phyloP scores from a whole-genome alignment of 2,113 vertebrate genomes.

The Porphyrio hochstetteri region DNA sequence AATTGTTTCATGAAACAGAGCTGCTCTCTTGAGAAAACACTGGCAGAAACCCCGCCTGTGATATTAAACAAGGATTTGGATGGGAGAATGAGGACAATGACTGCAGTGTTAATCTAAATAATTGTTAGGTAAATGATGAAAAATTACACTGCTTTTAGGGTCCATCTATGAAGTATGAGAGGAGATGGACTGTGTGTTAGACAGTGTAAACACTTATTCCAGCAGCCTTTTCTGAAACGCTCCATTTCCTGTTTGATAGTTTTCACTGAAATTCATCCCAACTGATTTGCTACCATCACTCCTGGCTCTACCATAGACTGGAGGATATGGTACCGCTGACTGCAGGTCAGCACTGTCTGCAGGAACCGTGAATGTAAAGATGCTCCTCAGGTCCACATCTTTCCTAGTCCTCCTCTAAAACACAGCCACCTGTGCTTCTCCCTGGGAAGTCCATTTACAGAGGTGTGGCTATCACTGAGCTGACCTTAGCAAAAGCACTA shows the following conservation, averaged over 20 bases:
- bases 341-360: neutral
- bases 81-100: neutral
- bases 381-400: neutral
- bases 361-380: neutral
- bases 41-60: neutral
- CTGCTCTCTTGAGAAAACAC: neutral
- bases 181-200: neutral
- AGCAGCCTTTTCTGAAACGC: neutral
- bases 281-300: neutral
- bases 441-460: neutral
- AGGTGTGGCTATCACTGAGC: neutral
- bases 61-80: constrained; percentile 29
- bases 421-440: neutral
- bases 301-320: neutral
- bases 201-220: neutral
- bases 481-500: neutral
- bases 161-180: neutral
- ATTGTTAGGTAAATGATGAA: neutral
- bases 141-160: neutral
- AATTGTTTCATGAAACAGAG: constrained; percentile 52
- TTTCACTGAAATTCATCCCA: neutral
- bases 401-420: neutral
- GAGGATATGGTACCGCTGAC: too few species aligned
- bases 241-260: neutral
- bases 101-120: neutral